A percentile compares a stretch with the other conserved stretches of the same genome.
These are phyloP conservation scores for Sitta carolinensis DNA, from an alignment of 2,797 vertebrate species.

Conservation along the genomic window DNA sequence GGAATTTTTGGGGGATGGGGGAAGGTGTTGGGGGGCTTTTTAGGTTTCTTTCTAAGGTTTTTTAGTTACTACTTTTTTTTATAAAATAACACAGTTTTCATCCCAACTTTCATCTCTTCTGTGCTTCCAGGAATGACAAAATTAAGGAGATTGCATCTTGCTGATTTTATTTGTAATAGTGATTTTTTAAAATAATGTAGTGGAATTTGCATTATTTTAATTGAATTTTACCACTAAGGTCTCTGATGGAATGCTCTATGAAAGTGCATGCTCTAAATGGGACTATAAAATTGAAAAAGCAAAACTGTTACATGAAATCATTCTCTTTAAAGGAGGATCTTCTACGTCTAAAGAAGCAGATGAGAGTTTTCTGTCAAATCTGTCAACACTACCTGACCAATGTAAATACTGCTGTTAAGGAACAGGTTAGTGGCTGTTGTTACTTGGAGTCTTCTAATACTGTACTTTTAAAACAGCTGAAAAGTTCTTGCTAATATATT, in stretches of 20 bases:
- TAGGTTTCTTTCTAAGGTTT: not conserved
- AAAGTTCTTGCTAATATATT: not conserved
- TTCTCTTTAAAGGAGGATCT: constrained; percentile 87
- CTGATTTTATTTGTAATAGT: not conserved
- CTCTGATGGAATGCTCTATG: not conserved
- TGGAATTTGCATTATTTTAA: not conserved
- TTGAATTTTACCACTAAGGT: not conserved
- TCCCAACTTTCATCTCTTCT: not conserved
- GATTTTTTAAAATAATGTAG: not conserved
- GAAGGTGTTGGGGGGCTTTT: fast-evolving
- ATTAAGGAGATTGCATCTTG: not conserved
- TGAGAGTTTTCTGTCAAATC: constrained; percentile 98
- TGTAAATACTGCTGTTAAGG: constrained; percentile 98
- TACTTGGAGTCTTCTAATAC: not conserved
- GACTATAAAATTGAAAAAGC: not conserved
- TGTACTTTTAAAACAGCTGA: not conserved
- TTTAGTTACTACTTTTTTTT: not conserved
- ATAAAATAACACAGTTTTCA: not conserved
- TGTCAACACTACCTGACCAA: constrained; percentile 99
- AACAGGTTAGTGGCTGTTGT: constrained; percentile 85
- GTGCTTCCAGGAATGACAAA: not conserved
- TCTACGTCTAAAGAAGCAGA: constrained; percentile 94
- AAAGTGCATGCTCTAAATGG: not conserved
- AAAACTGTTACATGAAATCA: not conserved
- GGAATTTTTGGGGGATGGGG: fast-evolving